Base-by-base conservation (phyloP, 2,888 invertebrate species). In the Belgica antarctica region DNA sequence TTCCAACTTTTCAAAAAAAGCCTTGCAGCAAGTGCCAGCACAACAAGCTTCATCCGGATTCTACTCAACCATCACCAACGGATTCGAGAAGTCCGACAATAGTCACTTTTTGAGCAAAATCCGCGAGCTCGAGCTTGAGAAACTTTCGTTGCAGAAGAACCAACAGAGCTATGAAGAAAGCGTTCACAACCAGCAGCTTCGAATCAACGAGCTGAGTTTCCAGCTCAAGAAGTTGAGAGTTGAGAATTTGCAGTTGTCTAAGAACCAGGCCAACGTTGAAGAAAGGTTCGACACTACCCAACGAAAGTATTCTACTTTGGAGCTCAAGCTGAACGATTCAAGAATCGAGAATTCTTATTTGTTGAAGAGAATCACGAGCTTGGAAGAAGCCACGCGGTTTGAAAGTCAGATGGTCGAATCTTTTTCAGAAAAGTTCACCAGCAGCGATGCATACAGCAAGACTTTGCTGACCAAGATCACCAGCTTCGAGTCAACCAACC, bases 81-180 rank as follows among this genome's bases (percentile, higher is more conserved):
- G 52, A 22, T 52, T 5, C 12, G 52, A 52, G 12, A 22, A 52
- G 2, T 3, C n/a, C 27, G 59, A 59, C 3, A 4, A 25, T 3
- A 52, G 22, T 5, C 27, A 27, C 12, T 15, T 59, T 4, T 2
- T 59, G 12, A 46, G 57, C 22, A 52, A 34, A 28, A 57, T 68
- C 1, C 52, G 47, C 27, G 19, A 17, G n/a, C 47, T 68, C n/a
- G 68, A 68, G 31, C 17, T 34, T 15, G 52, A 68, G 24, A 47
- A 47, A 28, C 25, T 47, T 5, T 28, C 28, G 12, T 68, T 57
- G 1, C 22, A 47, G 22, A 68, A 57, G 19, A 57, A 68, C 12
- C 25, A 41, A 12, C 24, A 52, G 22, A 66, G 41, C 27, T 68
- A 68, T 28, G 68, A 68, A n/a, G 15, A 27, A 12, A n/a, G 68